Evolutionary conservation across 2,888 invertebrate species (phyloP).

Genomic region (Limnephilus auricula): DNA sequence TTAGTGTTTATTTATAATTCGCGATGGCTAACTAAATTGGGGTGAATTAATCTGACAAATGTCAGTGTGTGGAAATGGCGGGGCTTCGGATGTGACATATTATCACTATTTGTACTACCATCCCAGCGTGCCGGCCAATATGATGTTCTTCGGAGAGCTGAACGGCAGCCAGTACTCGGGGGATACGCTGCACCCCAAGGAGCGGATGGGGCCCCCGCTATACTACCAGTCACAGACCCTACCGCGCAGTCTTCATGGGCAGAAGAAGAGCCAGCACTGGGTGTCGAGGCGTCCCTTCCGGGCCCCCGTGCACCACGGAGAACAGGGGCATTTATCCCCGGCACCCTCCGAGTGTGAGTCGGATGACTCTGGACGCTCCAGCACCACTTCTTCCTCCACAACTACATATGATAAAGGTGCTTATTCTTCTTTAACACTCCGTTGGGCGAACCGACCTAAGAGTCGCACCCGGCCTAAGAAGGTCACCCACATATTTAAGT

Average conservation of each 20-base stretch:
- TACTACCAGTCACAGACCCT: conserved; percentile 26
- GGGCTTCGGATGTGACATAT: conserved; percentile 16
- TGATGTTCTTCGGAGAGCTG: conserved; percentile 46
- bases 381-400: conserved; percentile 30
- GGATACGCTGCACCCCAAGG: conserved; percentile 24
- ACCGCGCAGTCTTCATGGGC: conserved; percentile 30
- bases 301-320: not conserved
- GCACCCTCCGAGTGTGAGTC: conserved; percentile 59
- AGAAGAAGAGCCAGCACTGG: conserved; percentile 59
- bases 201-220: conserved; percentile 39
- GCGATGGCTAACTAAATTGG: conserved; percentile 25
- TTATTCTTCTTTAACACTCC: not conserved
- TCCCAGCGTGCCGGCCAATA: not conserved
- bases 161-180: conserved; percentile 26
- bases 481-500: too few species aligned
- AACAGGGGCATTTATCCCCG: conserved; percentile 48
- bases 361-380: conserved; percentile 60
- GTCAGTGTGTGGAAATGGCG: conserved; percentile 38
- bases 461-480: too few species aligned
- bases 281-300: conserved; percentile 48
- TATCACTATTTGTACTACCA: conserved; percentile 39
- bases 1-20: conserved; percentile 4
- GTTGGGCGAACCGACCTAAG: too few species aligned
- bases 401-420: not conserved
- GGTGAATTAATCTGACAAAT: conserved; percentile 16